Evolutionary conservation across 2,888 invertebrate genomes (phyloP), one percentile per base, ranked within the genome.

Genomic region (Caenorhabditis japonica): DNA sequence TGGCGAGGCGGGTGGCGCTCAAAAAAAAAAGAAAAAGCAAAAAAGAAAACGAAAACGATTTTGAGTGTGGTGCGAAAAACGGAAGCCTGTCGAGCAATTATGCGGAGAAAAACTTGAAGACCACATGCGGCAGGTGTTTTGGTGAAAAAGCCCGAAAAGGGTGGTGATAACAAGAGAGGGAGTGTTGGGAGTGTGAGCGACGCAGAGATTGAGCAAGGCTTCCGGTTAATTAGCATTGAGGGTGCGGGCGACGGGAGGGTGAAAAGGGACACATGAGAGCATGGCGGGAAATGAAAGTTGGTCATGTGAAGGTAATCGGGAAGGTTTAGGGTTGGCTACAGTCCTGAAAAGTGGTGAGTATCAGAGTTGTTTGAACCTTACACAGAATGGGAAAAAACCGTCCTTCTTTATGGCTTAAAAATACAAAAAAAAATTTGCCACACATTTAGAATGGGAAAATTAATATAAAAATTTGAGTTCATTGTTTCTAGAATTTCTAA

Each of bases 121-220:
- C 49, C 41, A 33, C 51, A 51, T 39, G 15, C 56, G 56, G 56
- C 64, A 64, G 64, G 64, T 64, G 64, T 56, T 64, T 64, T 64
- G 64, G 27, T 44, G 17, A 15, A 17, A 17, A 53, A 23, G 38
- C 15, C 27, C 19, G n/a, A 15, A 19, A 17, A n/a, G 34, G 47
- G 38, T 19, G 25, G 17, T 64, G 62, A 64, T 64, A 64, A 64
- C 59, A 49, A 38, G 49, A 33, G 21, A 8, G n/a, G 23, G 15
- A 39, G 23, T 33, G 23, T 44, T 25, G 30, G n/a, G 33, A 34
- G 43, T 5, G n/a, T 23, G 51, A 34, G 62, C 51, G 43, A 43
- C 41, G 25, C n/a, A 51, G 41, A 51, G 27, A 13, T 23, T 23
- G 4, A 4, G 44, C 21, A 46, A 46, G 36, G 53, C 30, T 62